Conservation (phyloP, 2,797 vertebrate genomes). For the Psittacula derbiana region DNA sequence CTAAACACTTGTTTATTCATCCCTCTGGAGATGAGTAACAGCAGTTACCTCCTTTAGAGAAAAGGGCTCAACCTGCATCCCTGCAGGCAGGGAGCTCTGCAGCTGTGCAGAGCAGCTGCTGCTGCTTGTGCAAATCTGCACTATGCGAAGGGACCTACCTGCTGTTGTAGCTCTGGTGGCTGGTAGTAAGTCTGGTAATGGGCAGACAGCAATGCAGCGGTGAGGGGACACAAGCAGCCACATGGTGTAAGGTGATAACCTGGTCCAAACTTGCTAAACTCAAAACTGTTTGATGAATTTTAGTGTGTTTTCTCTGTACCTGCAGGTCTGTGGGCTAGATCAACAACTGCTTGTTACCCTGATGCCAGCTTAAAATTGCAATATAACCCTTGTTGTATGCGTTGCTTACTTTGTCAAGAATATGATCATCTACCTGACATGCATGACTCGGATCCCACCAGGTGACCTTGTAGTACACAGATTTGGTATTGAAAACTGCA, state of each 20-base stretch:
- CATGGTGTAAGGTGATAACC: not conserved
- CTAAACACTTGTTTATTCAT: not conserved
- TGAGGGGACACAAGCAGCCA: not conserved
- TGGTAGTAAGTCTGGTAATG: not conserved
- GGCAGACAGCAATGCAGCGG: rapidly evolving
- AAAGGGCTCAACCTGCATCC: not conserved
- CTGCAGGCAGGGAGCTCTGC: not conserved
- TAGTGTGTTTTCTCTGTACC: not conserved
- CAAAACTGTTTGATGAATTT: not conserved
- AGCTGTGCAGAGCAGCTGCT: not conserved
- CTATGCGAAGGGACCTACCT: rapidly evolving
- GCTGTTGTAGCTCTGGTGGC: not conserved
- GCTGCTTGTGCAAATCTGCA: not conserved
- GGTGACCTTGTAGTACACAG: not conserved
- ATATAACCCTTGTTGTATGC: not conserved
- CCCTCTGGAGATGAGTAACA: not conserved
- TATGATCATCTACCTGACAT: not conserved
- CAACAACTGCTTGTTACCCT: not conserved
- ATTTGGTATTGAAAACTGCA: not conserved
- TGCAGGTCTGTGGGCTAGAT: not conserved
- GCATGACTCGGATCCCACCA: not conserved
- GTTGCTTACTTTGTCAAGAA: not conserved
- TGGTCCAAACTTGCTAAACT: not conserved
- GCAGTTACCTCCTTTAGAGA: not conserved
- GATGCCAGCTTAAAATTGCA: not conserved